These are phyloP conservation scores for Unio pictorum DNA, from an alignment of 2,888 invertebrate species.

Conservation along the genomic window DNA sequence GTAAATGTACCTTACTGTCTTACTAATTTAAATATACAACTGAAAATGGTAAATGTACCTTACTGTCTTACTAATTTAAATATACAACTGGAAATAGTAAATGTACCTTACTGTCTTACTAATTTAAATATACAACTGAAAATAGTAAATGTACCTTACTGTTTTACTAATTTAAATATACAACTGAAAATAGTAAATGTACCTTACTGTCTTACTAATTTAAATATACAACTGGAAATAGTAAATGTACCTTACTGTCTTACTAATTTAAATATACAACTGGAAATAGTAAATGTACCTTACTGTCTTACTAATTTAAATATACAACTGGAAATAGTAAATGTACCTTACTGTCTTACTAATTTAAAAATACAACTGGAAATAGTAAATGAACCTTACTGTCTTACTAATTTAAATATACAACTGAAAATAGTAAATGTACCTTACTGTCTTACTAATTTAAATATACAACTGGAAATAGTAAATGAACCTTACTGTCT, in stretches of 20 bases:
- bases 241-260: too few relatives aligned
- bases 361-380: slow-evolving; percentile 47
- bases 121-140: slow-evolving; percentile 47
- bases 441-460: too few relatives aligned
- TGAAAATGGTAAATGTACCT: slow-evolving; percentile 27
- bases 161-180: too few relatives aligned
- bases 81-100: slow-evolving; percentile 50
- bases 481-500: too few relatives aligned
- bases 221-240: slow-evolving; percentile 49
- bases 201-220: too few relatives aligned
- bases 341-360: too few relatives aligned
- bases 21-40: slow-evolving; percentile 33
- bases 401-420: too few relatives aligned
- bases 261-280: slow-evolving; percentile 33
- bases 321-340: slow-evolving; percentile 50
- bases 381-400: slow-evolving; percentile 1
- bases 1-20: too few relatives aligned
- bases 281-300: slow-evolving; percentile 27
- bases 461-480: slow-evolving; percentile 49
- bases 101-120: too few relatives aligned
- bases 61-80: too few relatives aligned
- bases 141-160: slow-evolving; percentile 1
- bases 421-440: slow-evolving; percentile 50
- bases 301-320: too few relatives aligned
- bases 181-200: slow-evolving; percentile 50